These are phyloP conservation scores for Chirona hameri DNA, from an alignment of 2,888 invertebrate species.

Conservation along the genomic window DNA sequence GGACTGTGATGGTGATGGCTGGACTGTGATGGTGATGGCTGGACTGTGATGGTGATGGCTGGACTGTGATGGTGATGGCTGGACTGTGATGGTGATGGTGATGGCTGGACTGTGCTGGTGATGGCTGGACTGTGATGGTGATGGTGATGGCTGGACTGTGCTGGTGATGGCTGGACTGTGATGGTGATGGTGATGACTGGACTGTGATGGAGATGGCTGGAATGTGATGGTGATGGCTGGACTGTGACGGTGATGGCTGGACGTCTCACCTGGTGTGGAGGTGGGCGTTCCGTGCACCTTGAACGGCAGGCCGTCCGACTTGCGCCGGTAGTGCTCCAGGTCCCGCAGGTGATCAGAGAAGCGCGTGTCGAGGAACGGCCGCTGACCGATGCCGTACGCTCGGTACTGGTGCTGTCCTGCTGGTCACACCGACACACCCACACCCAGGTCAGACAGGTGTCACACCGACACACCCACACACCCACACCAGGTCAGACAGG, in stretches of 20 bases:
- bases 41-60: too few relatives aligned
- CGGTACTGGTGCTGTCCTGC: slow-evolving; percentile 82
- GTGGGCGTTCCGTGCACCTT: background rate
- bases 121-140: too few relatives aligned
- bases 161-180: too few relatives aligned
- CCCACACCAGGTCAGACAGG: background rate
- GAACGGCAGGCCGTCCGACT: slow-evolving; percentile 42
- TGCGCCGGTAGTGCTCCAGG: slow-evolving; percentile 64
- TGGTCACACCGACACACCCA: slow-evolving; percentile 49
- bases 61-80: too few relatives aligned
- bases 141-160: too few relatives aligned
- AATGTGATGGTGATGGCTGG: too few relatives aligned
- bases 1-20: too few relatives aligned
- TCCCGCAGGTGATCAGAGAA: slow-evolving; percentile 64
- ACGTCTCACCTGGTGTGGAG: background rate
- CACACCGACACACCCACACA: background rate
- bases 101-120: too few relatives aligned
- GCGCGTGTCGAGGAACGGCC: slow-evolving; percentile 68
- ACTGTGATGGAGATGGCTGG: background rate
- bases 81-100: too few relatives aligned
- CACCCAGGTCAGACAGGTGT: background rate
- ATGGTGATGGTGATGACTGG: background rate
- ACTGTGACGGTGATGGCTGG: background rate
- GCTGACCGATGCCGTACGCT: slow-evolving; percentile 70
- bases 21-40: too few relatives aligned